Percentiles rank a stretch among this genome's conserved stretches.
Evolutionary conservation across 2,797 vertebrate species (phyloP).

Genomic region (Nyctibius grandis): DNA sequence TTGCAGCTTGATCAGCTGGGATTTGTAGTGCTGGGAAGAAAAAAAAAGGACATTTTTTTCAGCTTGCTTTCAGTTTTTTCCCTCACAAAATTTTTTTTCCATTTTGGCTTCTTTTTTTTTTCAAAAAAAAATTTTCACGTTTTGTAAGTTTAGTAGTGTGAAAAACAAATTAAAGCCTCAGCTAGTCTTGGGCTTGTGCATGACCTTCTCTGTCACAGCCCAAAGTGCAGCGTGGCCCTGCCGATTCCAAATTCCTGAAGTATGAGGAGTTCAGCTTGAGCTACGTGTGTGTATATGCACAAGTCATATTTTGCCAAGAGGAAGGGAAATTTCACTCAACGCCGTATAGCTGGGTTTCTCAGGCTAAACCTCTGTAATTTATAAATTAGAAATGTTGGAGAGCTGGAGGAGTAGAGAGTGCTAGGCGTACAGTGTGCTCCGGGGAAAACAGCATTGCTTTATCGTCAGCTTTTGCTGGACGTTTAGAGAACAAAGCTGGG

Average conservation of each 20-base stretch:
- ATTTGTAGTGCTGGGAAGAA: neutral
- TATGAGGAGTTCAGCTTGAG: slow-evolving; percentile 4
- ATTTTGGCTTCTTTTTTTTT: neutral
- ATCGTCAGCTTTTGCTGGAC: neutral
- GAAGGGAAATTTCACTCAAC: slow-evolving; percentile 15
- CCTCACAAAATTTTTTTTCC: neutral
- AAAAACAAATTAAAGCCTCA: neutral
- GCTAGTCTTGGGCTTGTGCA: neutral
- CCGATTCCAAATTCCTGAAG: slow-evolving; percentile 20
- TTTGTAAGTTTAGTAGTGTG: neutral
- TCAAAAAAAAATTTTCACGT: neutral
- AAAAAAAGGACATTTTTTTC: neutral
- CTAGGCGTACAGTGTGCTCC: neutral
- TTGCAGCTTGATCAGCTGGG: neutral
- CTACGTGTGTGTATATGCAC: neutral
- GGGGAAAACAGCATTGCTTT: slow-evolving; percentile 17
- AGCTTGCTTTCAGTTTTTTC: neutral
- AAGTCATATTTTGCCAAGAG: slow-evolving; percentile 9
- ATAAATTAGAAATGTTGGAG: slow-evolving; percentile 1
- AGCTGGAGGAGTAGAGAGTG: neutral
- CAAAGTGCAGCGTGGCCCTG: neutral
- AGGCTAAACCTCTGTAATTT: slow-evolving; percentile 23
- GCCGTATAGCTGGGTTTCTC: neutral
- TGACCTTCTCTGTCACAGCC: neutral
- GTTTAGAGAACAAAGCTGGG: neutral